phyloP scores from a whole-genome alignment of 2,888 invertebrate genomes.

The Latheticus oryzae region DNA sequence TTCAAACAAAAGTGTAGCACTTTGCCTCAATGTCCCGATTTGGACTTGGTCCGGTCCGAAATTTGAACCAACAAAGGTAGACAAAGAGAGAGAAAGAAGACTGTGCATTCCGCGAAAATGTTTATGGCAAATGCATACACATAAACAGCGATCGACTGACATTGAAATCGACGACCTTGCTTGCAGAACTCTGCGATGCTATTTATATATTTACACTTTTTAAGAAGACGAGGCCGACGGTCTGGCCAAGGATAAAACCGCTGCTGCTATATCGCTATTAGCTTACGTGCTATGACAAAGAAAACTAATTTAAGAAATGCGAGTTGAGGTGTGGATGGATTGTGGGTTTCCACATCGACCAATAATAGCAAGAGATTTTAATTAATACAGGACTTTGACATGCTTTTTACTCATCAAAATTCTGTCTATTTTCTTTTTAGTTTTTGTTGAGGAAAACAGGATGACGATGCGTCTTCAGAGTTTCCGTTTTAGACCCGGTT shows the following conservation, averaged over 20 bases:
- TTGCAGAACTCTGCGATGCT: constrained; percentile 44
- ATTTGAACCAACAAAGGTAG: constrained; percentile 33
- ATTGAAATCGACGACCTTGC: constrained; percentile 51
- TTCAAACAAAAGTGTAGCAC: constrained; percentile 12
- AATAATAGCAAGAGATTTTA: constrained; percentile 14
- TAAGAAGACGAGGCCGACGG: constrained; percentile 48
- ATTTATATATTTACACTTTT: constrained; percentile 50
- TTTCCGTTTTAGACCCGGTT: constrained; percentile 23
- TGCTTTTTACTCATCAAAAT: constrained; percentile 1
- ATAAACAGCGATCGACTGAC: constrained; percentile 45
- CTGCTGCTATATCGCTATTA: constrained; percentile 40
- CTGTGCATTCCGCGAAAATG: constrained; percentile 40
- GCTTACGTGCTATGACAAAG: constrained; percentile 40
- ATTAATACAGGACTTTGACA: constrained; percentile 24
- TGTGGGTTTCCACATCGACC: constrained; percentile 17
- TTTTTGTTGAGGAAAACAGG: constrained; percentile 14
- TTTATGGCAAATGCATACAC: constrained; percentile 43
- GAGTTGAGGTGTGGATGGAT: constrained; percentile 21
- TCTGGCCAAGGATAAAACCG: constrained; percentile 46
- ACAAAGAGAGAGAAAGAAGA: no score
- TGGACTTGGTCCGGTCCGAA: constrained; percentile 24
- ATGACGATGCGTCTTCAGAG: constrained; percentile 18
- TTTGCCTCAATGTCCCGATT: constrained; percentile 9
- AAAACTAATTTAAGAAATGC: constrained; percentile 37
- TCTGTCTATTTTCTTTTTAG: constrained; percentile 6